A percentile compares a stretch with the other conserved stretches of the same genome.
These are phyloP conservation scores for Argyresthia goedartella DNA, from an alignment of 2,888 invertebrate genomes.

Conservation along the genomic window DNA sequence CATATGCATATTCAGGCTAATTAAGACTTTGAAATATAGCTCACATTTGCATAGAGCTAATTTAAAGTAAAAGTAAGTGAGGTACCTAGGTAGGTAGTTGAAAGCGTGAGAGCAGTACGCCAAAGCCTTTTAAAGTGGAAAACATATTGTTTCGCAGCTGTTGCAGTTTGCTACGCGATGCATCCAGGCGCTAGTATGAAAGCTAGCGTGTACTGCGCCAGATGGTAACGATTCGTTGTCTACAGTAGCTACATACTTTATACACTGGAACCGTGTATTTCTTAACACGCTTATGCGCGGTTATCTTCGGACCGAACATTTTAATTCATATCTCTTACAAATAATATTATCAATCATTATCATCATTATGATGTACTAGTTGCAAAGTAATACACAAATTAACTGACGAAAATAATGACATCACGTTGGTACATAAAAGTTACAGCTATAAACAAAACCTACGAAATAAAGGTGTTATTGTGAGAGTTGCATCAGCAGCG, in stretches of 20 bases:
- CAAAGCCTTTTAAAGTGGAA: constrained; percentile 6
- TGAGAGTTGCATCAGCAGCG: too few species aligned
- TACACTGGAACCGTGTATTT: too few species aligned
- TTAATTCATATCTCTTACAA: too few species aligned
- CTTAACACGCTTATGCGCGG: too few species aligned
- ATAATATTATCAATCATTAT: too few species aligned
- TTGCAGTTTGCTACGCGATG: constrained; percentile 5
- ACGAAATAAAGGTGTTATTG: too few species aligned
- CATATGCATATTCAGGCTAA: neutral
- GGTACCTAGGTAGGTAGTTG: neutral
- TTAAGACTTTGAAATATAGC: neutral
- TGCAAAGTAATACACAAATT: too few species aligned
- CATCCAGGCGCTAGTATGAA: constrained; percentile 4
- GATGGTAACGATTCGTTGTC: constrained; percentile 6
- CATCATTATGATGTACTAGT: too few species aligned
- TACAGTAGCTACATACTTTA: neutral
- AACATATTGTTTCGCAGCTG: constrained; percentile 12
- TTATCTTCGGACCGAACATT: too few species aligned
- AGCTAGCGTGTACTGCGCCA: neutral
- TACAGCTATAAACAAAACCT: too few species aligned
- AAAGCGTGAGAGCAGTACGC: neutral
- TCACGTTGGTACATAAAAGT: too few species aligned
- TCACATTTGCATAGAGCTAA: neutral
- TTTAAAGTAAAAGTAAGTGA: neutral
- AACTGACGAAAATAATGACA: too few species aligned